These are phyloP conservation scores for Habroteleia sp. DNA, from an alignment of 2,888 invertebrate species.

Conservation along the genomic window DNA sequence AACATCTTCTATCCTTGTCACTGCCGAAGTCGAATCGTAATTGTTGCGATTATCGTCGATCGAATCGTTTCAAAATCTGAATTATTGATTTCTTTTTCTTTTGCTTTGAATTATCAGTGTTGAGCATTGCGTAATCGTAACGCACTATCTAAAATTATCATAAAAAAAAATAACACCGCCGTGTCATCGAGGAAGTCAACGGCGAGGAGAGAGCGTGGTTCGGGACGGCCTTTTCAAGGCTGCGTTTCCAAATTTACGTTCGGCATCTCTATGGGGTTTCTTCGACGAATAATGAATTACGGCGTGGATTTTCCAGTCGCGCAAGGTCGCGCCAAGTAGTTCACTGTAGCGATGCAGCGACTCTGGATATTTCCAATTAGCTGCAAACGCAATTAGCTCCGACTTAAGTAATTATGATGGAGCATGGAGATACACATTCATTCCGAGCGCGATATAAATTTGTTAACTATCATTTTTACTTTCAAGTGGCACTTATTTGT, in stretches of 20 bases:
- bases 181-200: neutral
- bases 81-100: too few relatives aligned
- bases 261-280: constrained; percentile 32
- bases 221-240: constrained; percentile 22
- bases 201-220: constrained; percentile 10
- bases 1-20: too few relatives aligned
- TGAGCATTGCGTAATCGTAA: too few relatives aligned
- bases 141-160: too few relatives aligned
- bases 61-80: too few relatives aligned
- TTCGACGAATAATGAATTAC: constrained; percentile 3
- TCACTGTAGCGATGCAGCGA: constrained; percentile 10
- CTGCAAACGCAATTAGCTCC: constrained; percentile 22
- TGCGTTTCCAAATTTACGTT: constrained; percentile 19
- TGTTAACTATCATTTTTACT: too few relatives aligned
- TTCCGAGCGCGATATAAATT: neutral
- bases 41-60: too few relatives aligned
- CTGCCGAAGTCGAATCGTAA: too few relatives aligned
- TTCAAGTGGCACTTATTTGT: too few relatives aligned
- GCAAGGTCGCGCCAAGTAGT: constrained; percentile 6
- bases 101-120: too few relatives aligned
- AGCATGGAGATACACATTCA: constrained; percentile 10
- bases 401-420: constrained; percentile 32
- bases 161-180: too few relatives aligned
- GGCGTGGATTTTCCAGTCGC: neutral
- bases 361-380: constrained; percentile 15